Base-by-base conservation (phyloP, 1,140 invertebrate species). In the Drosophila prosaltans region DNA sequence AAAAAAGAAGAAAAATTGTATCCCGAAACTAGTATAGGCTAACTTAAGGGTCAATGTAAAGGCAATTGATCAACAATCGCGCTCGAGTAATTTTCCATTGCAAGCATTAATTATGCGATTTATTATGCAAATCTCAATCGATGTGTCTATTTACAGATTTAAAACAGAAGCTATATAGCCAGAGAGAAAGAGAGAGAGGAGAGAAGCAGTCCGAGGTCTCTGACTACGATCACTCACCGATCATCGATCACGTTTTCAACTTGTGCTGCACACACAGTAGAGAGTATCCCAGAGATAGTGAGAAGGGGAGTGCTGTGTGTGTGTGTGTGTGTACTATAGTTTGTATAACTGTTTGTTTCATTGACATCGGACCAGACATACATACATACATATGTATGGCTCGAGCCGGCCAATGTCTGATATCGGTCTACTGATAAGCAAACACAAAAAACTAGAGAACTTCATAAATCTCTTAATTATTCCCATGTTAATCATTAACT, bases 91-190 rank as follows among this genome's bases (percentile, higher is more conserved):
- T 79, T 78, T 78, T 78, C 76, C 76, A 78, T 64, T 78, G 69
- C 69, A 78, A 72, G 78, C 82, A 75, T 88, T 89, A 88, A 88
- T 88, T 89, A 88, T 88, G 83, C 83, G 83, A 80, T 80, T 84
- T 78, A 88, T 89, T 89, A 89, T 88, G 80, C 81, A 86, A 83
- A 89, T 74, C 45, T 51, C 79, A 67, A 70, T 40, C 65, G 63
- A 73, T 54, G 65, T 70, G 64, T 86, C 72, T 78, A 75, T 82
- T 80, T 75, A 86, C 66, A 86, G 76, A 68, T 21, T 54, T 69
- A 60, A 76, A 57, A 59, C 57, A 71, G 76, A 66, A 68, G 76
- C 73, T 54, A 36, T 36, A 74, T 65, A 58, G 65, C 60, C 40
- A 67, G 26, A 48, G 65, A 16, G 16, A 16, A 16, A 16, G 16